Conservation (phyloP, 2,888 invertebrate genomes). For the Portevinia maculata region DNA sequence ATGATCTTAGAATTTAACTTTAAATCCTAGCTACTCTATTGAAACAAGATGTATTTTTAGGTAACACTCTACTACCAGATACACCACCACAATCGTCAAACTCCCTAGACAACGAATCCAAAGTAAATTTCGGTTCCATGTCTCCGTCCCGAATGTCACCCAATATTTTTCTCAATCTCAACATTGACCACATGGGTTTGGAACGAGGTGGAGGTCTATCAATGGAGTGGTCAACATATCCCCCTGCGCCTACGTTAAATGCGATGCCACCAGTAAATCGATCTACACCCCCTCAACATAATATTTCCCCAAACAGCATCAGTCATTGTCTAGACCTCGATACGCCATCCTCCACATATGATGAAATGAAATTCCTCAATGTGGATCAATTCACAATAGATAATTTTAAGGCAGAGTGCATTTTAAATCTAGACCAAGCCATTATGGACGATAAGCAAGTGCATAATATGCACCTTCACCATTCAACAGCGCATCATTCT, state of each 20-base stretch:
- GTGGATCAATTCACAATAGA: slow-evolving; percentile 83
- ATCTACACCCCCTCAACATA: slow-evolving; percentile 51
- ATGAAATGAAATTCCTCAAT: slow-evolving; percentile 83
- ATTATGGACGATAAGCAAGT: slow-evolving; percentile 78
- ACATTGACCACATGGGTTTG: slow-evolving; percentile 81
- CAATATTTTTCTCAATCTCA: slow-evolving; percentile 82
- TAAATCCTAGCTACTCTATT: not conserved
- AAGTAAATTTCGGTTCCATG: slow-evolving; percentile 78
- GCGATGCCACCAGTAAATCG: slow-evolving; percentile 68
- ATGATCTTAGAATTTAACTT: not conserved
- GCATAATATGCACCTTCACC: slow-evolving; percentile 66
- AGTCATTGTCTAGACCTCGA: slow-evolving; percentile 79
- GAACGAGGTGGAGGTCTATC: slow-evolving; percentile 81
- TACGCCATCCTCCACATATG: slow-evolving; percentile 80
- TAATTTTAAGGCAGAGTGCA: slow-evolving; percentile 82
- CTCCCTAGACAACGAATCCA: slow-evolving; percentile 81
- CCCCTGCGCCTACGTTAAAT: slow-evolving; percentile 75
- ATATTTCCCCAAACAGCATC: slow-evolving; percentile 60
- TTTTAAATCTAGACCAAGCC: slow-evolving; percentile 82
- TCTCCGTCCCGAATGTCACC: slow-evolving; percentile 82
- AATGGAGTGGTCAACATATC: slow-evolving; percentile 82
- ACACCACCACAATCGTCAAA: slow-evolving; percentile 81
- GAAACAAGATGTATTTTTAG: slow-evolving; percentile 70
- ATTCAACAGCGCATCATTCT: slow-evolving; percentile 46
- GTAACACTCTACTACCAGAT: slow-evolving; percentile 79